These are phyloP conservation scores for Bradypodion ventrale DNA, from an alignment of 2,797 vertebrate genomes.

Conservation along the genomic window DNA sequence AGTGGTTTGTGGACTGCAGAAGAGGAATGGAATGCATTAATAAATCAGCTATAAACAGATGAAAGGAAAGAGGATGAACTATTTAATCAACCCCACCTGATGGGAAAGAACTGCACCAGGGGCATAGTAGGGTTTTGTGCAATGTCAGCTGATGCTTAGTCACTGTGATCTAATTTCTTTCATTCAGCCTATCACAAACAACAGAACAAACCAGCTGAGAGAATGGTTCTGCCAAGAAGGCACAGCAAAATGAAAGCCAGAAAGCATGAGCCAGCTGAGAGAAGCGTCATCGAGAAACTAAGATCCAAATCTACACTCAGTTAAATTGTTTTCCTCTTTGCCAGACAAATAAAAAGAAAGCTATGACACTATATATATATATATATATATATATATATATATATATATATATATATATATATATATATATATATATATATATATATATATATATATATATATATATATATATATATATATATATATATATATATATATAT, in stretches of 20 bases:
- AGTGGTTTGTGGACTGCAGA: not conserved
- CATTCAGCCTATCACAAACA: not conserved
- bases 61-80: conserved; percentile 11
- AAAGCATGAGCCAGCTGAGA: not conserved
- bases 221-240: not conserved
- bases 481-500: too few relatives aligned
- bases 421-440: too few relatives aligned
- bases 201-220: not conserved
- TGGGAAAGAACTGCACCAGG: conserved; percentile 1
- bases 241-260: not conserved
- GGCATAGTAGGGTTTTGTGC: not conserved
- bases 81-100: conserved; percentile 31
- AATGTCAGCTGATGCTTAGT: conserved; percentile 29
- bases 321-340: not conserved
- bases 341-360: not conserved
- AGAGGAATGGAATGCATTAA: conserved; percentile 17
- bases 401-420: too few relatives aligned
- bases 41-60: conserved; percentile 23
- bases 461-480: too few relatives aligned
- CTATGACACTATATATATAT: too few relatives aligned
- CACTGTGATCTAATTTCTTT: conserved; percentile 16
- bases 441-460: too few relatives aligned
- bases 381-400: too few relatives aligned
- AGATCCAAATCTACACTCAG: not conserved
- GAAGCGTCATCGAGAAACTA: not conserved